These are phyloP conservation scores for Barnardius zonarius DNA, from an alignment of 2,113 vertebrate species.

Conservation along the genomic window DNA sequence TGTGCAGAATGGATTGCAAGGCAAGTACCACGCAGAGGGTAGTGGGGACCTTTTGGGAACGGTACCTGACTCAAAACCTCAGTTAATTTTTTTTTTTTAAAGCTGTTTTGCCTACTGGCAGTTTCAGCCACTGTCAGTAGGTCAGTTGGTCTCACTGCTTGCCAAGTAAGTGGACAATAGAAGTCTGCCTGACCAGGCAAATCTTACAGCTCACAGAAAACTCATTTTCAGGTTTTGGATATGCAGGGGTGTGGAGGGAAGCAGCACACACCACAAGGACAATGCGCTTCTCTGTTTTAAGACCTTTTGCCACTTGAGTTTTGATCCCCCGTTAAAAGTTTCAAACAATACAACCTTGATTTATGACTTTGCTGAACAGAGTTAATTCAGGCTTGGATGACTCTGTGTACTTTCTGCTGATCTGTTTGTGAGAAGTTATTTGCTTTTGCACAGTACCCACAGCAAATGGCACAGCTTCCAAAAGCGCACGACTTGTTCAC, in stretches of 20 bases:
- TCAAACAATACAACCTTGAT: not conserved
- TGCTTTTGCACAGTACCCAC: not conserved
- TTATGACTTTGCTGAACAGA: not conserved
- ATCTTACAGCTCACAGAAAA: not conserved
- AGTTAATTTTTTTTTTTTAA: not conserved
- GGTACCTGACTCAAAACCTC: not conserved
- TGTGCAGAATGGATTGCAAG: conserved; percentile 99
- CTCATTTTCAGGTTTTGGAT: not conserved
- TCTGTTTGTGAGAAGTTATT: not conserved
- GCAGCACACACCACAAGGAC: not conserved
- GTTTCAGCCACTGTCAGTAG: not conserved
- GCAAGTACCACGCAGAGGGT: conserved; percentile 60
- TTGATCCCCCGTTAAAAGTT: not conserved
- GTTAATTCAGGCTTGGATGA: not conserved
- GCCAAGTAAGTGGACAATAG: not conserved
- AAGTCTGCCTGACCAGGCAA: not conserved
- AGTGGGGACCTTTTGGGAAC: not conserved
- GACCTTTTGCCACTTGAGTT: not conserved
- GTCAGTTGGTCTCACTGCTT: not conserved
- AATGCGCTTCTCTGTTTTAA: not conserved
- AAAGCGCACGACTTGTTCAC: not conserved
- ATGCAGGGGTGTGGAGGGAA: not conserved
- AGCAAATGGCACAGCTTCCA: not conserved
- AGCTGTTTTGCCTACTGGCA: not conserved
- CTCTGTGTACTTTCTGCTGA: not conserved